These are phyloP conservation scores for Pseudobourletiella spinata DNA, from an alignment of 1,140 invertebrate genomes.

Conservation along the genomic window DNA sequence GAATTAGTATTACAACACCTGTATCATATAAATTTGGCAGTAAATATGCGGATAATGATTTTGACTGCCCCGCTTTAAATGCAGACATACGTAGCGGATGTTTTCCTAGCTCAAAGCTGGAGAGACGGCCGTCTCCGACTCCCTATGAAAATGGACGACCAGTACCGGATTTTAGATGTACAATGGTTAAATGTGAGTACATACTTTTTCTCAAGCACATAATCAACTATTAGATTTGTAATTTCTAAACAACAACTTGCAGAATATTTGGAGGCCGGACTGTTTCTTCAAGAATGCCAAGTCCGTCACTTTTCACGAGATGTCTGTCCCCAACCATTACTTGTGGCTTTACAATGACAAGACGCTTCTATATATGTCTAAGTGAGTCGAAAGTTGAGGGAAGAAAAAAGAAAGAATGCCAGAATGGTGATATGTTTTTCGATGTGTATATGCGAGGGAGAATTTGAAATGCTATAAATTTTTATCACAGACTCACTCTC, in stretches of 20 bases:
- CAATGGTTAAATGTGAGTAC: constrained; percentile 59
- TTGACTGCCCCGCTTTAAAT: too few species aligned
- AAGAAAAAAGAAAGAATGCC: too few species aligned
- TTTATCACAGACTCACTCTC: constrained; percentile 35
- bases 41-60: too few species aligned
- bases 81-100: constrained; percentile 80
- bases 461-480: too few species aligned
- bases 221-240: too few species aligned
- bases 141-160: constrained; percentile 85
- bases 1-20: too few species aligned
- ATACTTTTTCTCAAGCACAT: too few species aligned
- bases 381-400: too few species aligned
- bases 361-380: constrained; percentile 81
- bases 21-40: too few species aligned
- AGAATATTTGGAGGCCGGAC: constrained; percentile 83
- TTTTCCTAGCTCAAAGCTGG: constrained; percentile 87
- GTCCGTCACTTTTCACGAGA: constrained; percentile 85
- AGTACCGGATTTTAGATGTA: constrained; percentile 79
- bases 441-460: too few species aligned
- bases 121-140: constrained; percentile 71
- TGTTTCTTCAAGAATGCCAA: constrained; percentile 90
- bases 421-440: too few species aligned
- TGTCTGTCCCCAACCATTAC: constrained; percentile 90
- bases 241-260: too few species aligned
- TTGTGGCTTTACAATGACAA: constrained; percentile 84